Percentiles rank a stretch among this genome's conserved stretches.
phyloP scores from a whole-genome alignment of 1,140 invertebrate species.

The Dufourea novaeangliae region DNA sequence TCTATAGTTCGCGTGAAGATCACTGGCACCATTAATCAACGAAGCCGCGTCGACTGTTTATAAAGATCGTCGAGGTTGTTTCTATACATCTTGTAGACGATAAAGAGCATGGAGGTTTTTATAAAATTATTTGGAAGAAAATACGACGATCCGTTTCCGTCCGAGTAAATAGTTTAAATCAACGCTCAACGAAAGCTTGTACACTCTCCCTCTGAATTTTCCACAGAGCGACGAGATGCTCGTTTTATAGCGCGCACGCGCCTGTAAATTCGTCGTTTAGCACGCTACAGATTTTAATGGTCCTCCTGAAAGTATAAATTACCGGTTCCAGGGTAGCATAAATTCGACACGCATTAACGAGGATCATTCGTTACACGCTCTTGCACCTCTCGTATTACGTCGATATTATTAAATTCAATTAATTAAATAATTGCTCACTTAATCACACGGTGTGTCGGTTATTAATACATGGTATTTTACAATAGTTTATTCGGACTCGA shows the following conservation, averaged over 20 bases:
- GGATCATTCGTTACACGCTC: not conserved
- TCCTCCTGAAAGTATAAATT: slow-evolving; percentile 44
- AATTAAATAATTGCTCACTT: slow-evolving; percentile 20
- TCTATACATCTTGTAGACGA: not conserved
- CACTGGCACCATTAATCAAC: too few relatives aligned
- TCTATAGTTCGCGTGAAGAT: too few relatives aligned
- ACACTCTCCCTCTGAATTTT: slow-evolving; percentile 22
- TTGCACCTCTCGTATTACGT: not conserved
- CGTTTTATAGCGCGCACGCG: slow-evolving; percentile 9
- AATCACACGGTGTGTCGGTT: slow-evolving; percentile 19
- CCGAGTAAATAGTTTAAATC: slow-evolving; percentile 39
- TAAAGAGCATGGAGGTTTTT: not conserved
- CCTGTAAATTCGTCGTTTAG: slow-evolving; percentile 24
- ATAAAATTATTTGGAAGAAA: not conserved
- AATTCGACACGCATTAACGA: slow-evolving; percentile 1
- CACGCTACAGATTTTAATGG: slow-evolving; percentile 27
- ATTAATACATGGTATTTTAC: not conserved
- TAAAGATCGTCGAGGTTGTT: not conserved
- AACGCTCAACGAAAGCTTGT: not conserved
- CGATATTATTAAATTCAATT: slow-evolving; percentile 21
- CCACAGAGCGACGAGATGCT: not conserved
- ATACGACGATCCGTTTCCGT: not conserved
- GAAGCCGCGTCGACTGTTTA: not conserved
- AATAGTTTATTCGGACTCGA: slow-evolving; percentile 1
- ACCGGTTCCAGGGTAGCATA: not conserved